A percentile compares a stretch with the other conserved stretches of the same genome.
These are phyloP conservation scores for Drosophila villosipedis DNA, from an alignment of 2,888 invertebrate genomes.

Conservation along the genomic window DNA sequence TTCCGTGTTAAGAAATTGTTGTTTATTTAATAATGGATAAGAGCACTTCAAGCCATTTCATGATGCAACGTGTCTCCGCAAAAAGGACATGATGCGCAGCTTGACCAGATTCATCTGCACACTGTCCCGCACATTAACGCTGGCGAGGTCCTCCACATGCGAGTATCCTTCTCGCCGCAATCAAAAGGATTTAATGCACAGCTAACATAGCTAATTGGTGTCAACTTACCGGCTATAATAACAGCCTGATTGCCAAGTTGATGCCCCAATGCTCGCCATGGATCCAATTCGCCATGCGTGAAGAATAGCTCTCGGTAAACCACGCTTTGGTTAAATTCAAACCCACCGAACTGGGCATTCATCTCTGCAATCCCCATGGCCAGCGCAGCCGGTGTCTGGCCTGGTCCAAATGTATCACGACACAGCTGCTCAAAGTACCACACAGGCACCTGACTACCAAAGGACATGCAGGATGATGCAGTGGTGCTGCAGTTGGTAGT, in stretches of 20 bases:
- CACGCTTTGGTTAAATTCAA: conserved; percentile 43
- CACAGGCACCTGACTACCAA: conserved; percentile 74
- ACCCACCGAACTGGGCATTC: conserved; percentile 69
- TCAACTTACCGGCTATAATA: conserved; percentile 71
- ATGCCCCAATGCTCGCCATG: conserved; percentile 86
- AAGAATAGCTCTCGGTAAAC: conserved; percentile 85
- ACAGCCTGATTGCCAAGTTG: conserved; percentile 71
- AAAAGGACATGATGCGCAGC: conserved; percentile 74
- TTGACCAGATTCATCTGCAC: conserved; percentile 81
- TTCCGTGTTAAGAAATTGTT: conserved; percentile 37
- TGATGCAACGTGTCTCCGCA: conserved; percentile 59
- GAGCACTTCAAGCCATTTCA: conserved; percentile 35
- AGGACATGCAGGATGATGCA: conserved; percentile 32
- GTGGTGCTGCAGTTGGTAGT: neutral
- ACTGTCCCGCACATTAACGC: conserved; percentile 74
- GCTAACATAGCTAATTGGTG: conserved; percentile 35
- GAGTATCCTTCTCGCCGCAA: conserved; percentile 68
- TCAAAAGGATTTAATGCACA: conserved; percentile 22
- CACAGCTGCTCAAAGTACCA: conserved; percentile 75
- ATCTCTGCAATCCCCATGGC: conserved; percentile 53
- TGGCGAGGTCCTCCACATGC: conserved; percentile 81
- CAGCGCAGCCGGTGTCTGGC: conserved; percentile 46
- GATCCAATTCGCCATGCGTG: conserved; percentile 87
- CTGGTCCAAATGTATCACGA: conserved; percentile 66
- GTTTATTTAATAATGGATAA: conserved; percentile 61